Evolutionary conservation across 1,140 invertebrate genomes (phyloP).

Genomic region (Hypsibius dujardini): DNA sequence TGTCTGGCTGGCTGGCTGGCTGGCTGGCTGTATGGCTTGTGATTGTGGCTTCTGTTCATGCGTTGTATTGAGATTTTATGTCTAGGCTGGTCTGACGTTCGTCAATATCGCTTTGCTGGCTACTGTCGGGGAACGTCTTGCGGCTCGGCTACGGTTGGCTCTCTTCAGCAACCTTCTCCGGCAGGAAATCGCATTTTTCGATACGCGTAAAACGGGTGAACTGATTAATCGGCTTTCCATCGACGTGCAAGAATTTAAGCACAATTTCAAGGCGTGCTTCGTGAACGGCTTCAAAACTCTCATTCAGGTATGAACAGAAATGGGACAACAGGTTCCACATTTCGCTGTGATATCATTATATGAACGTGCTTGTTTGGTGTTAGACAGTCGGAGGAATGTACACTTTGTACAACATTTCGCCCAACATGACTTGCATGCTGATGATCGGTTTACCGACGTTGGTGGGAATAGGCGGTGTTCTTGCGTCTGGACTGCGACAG

Average conservation of each 20-base stretch:
- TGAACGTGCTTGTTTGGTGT: too few relatives aligned
- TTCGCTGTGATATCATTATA: too few relatives aligned
- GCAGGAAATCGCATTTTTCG: conserved; percentile 80
- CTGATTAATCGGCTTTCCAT: conserved; percentile 68
- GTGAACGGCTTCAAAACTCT: conserved; percentile 66
- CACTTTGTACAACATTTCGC: conserved; percentile 62
- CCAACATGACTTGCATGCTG: conserved; percentile 63
- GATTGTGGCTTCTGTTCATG: too few relatives aligned
- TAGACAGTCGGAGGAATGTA: too few relatives aligned
- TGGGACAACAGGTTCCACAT: too few relatives aligned
- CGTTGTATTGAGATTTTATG: not conserved
- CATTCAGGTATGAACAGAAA: conserved; percentile 45
- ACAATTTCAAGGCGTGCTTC: conserved; percentile 73
- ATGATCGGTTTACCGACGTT: conserved; percentile 60
- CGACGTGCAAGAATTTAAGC: conserved; percentile 92
- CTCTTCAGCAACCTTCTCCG: conserved; percentile 63
- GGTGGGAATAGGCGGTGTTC: conserved; percentile 52
- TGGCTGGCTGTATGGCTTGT: too few relatives aligned
- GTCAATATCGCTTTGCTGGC: conserved; percentile 68
- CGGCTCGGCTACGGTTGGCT: conserved; percentile 54
- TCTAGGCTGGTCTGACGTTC: conserved; percentile 50
- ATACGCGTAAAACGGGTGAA: conserved; percentile 70
- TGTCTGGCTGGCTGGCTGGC: too few relatives aligned
- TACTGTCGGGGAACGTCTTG: conserved; percentile 65
- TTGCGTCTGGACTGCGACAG: conserved; percentile 51